Evolutionary conservation across 2,797 vertebrate species (phyloP).

Genomic region (Pagetopsis macropterus): DNA sequence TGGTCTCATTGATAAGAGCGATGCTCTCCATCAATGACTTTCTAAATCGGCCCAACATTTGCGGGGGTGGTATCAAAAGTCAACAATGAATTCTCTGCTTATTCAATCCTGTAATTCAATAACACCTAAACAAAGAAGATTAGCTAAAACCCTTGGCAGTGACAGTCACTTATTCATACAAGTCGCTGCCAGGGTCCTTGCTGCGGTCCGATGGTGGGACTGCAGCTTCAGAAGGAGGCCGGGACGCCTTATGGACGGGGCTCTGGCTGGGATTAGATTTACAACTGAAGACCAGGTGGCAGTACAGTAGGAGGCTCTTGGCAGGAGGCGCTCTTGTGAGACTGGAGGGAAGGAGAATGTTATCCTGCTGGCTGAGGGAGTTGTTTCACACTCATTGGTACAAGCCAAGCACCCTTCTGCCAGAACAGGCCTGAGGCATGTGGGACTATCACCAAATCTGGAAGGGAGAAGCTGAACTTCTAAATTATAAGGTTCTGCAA

Average conservation of each 20-base stretch:
- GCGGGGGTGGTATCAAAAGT: constrained; percentile 18
- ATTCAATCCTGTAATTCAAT: constrained; percentile 60
- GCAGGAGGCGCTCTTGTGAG: constrained; percentile 66
- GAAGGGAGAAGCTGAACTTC: constrained; percentile 53
- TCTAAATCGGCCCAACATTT: constrained; percentile 26
- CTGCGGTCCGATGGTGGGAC: constrained; percentile 55
- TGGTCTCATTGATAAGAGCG: not conserved
- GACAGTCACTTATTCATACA: constrained; percentile 38
- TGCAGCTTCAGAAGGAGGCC: constrained; percentile 59
- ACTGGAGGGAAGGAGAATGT: constrained; percentile 68
- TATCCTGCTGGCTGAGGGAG: constrained; percentile 71
- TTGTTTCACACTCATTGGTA: constrained; percentile 67
- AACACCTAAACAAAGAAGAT: constrained; percentile 60
- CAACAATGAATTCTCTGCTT: constrained; percentile 50
- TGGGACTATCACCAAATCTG: constrained; percentile 67
- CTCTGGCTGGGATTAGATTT: constrained; percentile 59
- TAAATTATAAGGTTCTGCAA: constrained; percentile 23
- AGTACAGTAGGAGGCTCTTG: constrained; percentile 72
- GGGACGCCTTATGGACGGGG: constrained; percentile 59
- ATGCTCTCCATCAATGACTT: constrained; percentile 21
- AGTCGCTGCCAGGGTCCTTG: constrained; percentile 59
- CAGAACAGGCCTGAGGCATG: constrained; percentile 69
- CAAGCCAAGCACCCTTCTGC: constrained; percentile 64
- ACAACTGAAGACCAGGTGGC: constrained; percentile 76
- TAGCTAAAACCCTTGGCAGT: constrained; percentile 60